Evolutionary conservation across 2,888 invertebrate genomes (phyloP).

Genomic region (Limenitis arthemis): DNA sequence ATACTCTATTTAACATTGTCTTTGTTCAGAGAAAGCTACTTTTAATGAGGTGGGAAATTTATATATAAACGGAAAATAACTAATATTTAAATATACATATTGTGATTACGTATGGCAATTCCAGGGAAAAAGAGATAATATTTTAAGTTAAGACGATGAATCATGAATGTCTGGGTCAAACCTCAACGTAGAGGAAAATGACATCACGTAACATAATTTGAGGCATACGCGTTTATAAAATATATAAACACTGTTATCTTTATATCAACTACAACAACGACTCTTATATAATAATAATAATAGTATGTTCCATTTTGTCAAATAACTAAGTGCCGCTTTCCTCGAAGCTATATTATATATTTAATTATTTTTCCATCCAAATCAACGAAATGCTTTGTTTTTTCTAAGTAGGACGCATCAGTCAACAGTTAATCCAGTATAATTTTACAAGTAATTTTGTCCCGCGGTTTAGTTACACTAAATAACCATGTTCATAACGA

Average conservation of each 20-base stretch:
- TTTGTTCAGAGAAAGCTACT: not conserved
- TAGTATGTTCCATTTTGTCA: slow-evolving; percentile 24
- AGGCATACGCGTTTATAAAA: slow-evolving; percentile 3
- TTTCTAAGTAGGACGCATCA: slow-evolving; percentile 33
- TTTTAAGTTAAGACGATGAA: slow-evolving; percentile 21
- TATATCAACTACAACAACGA: slow-evolving; percentile 5
- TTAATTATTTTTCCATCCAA: slow-evolving; percentile 19
- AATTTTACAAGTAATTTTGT: slow-evolving; percentile 20
- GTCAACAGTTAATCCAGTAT: slow-evolving; percentile 17
- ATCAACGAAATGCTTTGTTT: slow-evolving; percentile 19
- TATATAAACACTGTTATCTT: slow-evolving; percentile 15
- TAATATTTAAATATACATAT: not conserved
- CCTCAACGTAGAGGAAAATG: slow-evolving; percentile 18
- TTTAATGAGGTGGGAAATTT: not conserved
- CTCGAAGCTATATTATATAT: slow-evolving; percentile 18
- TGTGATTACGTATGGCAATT: slow-evolving; percentile 8
- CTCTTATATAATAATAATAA: slow-evolving; percentile 29
- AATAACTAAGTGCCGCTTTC: slow-evolving; percentile 31
- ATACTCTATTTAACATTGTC: not conserved
- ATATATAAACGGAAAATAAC: not conserved
- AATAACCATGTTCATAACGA: slow-evolving; percentile 16
- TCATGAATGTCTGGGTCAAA: slow-evolving; percentile 28
- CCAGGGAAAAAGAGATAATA: slow-evolving; percentile 13
- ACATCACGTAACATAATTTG: slow-evolving; percentile 15
- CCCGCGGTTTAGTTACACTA: slow-evolving; percentile 16